These are phyloP conservation scores for Fragum fragum DNA, from an alignment of 2,888 invertebrate species.

Conservation along the genomic window DNA sequence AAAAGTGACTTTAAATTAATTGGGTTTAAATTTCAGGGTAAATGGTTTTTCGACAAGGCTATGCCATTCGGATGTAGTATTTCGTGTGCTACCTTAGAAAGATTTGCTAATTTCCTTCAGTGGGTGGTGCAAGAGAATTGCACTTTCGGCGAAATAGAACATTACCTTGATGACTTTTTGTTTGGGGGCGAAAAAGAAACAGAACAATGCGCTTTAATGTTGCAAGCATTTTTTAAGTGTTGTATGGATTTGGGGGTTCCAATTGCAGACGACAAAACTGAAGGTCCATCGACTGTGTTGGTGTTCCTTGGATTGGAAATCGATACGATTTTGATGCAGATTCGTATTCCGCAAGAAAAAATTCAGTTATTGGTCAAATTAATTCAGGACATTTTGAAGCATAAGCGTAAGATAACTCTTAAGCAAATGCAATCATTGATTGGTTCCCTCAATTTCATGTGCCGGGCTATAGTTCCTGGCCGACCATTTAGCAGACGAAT, in stretches of 20 bases:
- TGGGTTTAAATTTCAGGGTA: constrained; percentile 32
- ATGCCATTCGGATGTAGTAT: constrained; percentile 30
- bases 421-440: constrained; percentile 28
- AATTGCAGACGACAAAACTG: constrained; percentile 37
- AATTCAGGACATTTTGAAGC: constrained; percentile 11
- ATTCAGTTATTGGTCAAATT: neutral
- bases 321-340: constrained; percentile 37
- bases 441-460: constrained; percentile 37
- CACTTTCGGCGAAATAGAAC: constrained; percentile 11
- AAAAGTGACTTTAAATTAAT: constrained; percentile 23
- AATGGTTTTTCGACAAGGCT: constrained; percentile 22
- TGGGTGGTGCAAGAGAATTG: neutral
- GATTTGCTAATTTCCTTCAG: constrained; percentile 26
- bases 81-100: constrained; percentile 27
- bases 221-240: neutral
- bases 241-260: constrained; percentile 29
- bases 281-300: constrained; percentile 36
- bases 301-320: constrained; percentile 36
- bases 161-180: constrained; percentile 54
- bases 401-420: neutral
- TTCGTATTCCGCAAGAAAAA: constrained; percentile 28
- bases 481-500: too few relatives aligned
- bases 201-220: constrained; percentile 4
- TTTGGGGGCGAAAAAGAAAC: constrained; percentile 25
- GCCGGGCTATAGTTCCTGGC: too few relatives aligned